A percentile compares a stretch with the other conserved stretches of the same genome.
Conservation (phyloP, 2,888 invertebrate genomes). For the Allygus modestus region DNA sequence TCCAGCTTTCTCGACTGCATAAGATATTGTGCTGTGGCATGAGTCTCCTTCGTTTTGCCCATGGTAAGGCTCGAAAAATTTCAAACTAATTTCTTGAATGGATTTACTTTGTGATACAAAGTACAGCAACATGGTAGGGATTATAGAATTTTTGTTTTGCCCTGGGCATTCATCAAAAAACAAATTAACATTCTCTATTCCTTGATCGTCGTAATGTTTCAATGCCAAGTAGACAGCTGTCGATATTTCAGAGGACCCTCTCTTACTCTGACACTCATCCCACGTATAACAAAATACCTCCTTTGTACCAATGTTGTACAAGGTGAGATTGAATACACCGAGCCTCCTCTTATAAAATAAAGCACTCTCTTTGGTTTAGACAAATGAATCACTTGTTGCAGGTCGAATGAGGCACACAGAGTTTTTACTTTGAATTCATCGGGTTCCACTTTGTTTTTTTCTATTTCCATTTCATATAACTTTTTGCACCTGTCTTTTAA, state of each 20-base stretch:
- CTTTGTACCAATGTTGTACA: not conserved
- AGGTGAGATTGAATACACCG: not conserved
- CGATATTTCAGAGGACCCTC: conserved; percentile 16
- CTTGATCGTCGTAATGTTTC: not conserved
- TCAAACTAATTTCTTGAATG: conserved; percentile 22
- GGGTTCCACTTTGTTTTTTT: too few relatives aligned
- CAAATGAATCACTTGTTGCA: too few relatives aligned
- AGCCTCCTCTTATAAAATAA: not conserved
- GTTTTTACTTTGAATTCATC: too few relatives aligned
- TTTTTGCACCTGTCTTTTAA: too few relatives aligned
- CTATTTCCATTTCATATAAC: too few relatives aligned
- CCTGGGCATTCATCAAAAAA: conserved; percentile 47
- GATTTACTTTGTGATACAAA: conserved; percentile 22
- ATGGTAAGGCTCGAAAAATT: conserved; percentile 40
- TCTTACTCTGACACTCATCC: not conserved
- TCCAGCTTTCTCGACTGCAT: conserved; percentile 27
- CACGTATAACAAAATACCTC: conserved; percentile 6
- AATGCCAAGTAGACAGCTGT: not conserved
- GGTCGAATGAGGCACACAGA: too few relatives aligned
- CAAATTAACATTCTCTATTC: conserved; percentile 18
- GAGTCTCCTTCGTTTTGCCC: conserved; percentile 50
- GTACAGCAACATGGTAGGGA: conserved; percentile 38
- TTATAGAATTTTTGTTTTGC: conserved; percentile 40
- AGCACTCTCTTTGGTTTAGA: too few relatives aligned
- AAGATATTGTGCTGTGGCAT: conserved; percentile 37